Evolutionary conservation across 2,797 vertebrate species (phyloP).

Genomic region (Rhabdomys pumilio): DNA sequence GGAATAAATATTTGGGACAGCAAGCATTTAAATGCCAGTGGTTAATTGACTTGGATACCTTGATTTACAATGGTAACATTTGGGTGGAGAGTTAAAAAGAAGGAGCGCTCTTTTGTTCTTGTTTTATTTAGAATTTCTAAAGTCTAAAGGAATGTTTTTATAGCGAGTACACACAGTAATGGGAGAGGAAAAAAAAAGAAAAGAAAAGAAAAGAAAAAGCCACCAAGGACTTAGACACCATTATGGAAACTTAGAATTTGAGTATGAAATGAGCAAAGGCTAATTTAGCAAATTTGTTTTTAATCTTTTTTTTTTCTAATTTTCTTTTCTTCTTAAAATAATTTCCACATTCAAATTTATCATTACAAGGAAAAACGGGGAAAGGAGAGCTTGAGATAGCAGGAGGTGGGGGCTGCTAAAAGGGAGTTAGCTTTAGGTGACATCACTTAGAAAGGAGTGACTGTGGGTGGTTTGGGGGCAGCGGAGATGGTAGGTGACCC

Average conservation of each 20-base stretch:
- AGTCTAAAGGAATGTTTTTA: conserved; percentile 83
- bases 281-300: conserved; percentile 62
- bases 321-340: conserved; percentile 64
- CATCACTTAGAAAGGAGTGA: not conserved
- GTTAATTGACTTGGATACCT: conserved; percentile 78
- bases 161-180: conserved; percentile 79
- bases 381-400: not conserved
- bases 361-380: not conserved
- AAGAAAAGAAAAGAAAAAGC: conserved; percentile 15
- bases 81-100: conserved; percentile 81
- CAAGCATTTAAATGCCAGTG: conserved; percentile 82
- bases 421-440: not conserved
- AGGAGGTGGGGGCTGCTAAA: not conserved
- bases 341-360: conserved; percentile 58
- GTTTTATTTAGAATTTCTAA: conserved; percentile 84
- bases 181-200: not conserved
- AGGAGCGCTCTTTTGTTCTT: conserved; percentile 80
- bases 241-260: conserved; percentile 59
- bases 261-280: conserved; percentile 56
- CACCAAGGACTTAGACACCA: conserved; percentile 54
- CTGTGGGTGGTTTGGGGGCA: not conserved
- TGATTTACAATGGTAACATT: conserved; percentile 82
- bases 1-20: conserved; percentile 85
- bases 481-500: not conserved
- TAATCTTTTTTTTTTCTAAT: conserved; percentile 57